These are phyloP conservation scores for Mayetiola destructor DNA, from an alignment of 2,888 invertebrate genomes.

Conservation along the genomic window DNA sequence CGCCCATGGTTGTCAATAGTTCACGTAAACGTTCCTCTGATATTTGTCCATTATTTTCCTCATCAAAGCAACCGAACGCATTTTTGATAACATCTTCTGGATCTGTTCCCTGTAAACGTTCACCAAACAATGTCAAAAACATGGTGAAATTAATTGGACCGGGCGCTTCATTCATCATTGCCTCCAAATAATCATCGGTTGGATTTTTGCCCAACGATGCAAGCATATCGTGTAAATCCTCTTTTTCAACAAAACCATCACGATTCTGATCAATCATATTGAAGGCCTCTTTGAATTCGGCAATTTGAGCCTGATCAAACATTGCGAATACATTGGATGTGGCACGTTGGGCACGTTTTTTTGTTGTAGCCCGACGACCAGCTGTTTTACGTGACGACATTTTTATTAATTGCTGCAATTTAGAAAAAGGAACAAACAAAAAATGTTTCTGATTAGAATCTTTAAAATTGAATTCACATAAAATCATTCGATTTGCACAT, in stretches of 20 bases:
- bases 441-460: background rate
- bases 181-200: constrained; percentile 87
- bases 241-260: constrained; percentile 97
- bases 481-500: no score
- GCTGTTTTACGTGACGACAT: constrained; percentile 97
- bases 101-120: constrained; percentile 94
- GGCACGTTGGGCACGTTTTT: constrained; percentile 95
- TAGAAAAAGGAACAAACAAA: background rate
- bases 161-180: constrained; percentile 98
- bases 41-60: constrained; percentile 83
- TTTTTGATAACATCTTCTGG: constrained; percentile 99
- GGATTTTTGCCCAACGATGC: constrained; percentile 97
- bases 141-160: constrained; percentile 99
- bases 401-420: no score
- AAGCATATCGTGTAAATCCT: constrained; percentile 97
- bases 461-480: background rate
- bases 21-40: constrained; percentile 91
- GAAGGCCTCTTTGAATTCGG: constrained; percentile 99
- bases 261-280: constrained; percentile 99
- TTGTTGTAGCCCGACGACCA: constrained; percentile 85
- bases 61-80: constrained; percentile 98
- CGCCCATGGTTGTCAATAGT: constrained; percentile 93
- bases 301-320: constrained; percentile 99
- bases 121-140: constrained; percentile 97
- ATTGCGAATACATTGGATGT: constrained; percentile 99